Evolutionary conservation across 1,140 invertebrate genomes (phyloP).

Genomic region (Paralvinella palmiformis): DNA sequence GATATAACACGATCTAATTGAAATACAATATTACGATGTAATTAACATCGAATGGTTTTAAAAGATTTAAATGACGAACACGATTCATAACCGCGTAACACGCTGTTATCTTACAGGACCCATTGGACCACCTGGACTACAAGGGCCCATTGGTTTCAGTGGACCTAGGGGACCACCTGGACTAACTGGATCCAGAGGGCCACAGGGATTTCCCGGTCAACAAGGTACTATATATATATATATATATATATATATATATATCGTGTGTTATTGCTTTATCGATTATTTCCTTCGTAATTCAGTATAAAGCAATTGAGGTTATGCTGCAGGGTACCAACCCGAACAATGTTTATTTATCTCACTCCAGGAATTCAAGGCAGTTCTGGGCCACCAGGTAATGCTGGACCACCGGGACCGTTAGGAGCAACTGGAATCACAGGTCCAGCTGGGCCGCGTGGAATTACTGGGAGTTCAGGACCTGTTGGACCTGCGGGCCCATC

Average conservation of each 20-base stretch:
- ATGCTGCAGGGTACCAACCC: no score
- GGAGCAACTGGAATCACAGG: slow-evolving; percentile 10
- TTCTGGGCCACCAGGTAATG: slow-evolving; percentile 3
- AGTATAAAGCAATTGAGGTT: no score
- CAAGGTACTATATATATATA: neutral
- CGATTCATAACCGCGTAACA: no score
- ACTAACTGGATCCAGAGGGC: neutral
- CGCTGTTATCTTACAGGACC: no score
- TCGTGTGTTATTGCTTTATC: neutral
- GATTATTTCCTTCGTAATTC: no score
- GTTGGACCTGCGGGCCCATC: neutral
- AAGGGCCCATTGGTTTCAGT: neutral
- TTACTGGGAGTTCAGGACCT: neutral
- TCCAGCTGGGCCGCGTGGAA: slow-evolving; percentile 5
- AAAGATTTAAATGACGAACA: no score
- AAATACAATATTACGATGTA: no score
- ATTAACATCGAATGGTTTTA: no score
- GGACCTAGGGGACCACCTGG: neutral
- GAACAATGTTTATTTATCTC: neutral
- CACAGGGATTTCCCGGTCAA: neutral
- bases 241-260: neutral
- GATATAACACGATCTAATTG: no score
- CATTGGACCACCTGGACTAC: neutral
- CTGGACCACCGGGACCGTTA: slow-evolving; percentile 13
- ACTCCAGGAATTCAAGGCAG: neutral